Base-by-base conservation (phyloP, 2,797 vertebrate species). In the Cyclopterus lumpus region DNA sequence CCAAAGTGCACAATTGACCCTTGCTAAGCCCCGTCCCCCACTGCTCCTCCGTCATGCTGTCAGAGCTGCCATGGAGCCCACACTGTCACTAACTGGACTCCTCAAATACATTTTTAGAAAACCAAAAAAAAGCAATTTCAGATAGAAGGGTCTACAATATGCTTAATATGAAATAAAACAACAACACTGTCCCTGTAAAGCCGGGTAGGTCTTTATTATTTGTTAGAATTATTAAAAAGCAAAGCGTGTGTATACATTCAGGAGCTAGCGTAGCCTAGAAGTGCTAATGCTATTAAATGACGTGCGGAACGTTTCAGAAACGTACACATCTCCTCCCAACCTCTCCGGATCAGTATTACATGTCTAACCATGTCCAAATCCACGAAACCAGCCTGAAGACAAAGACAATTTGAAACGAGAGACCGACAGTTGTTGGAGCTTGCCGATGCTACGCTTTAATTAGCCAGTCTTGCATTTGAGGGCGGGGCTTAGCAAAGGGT, bases 1-100 rank as follows among this genome's bases (percentile, higher is more conserved):
- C 66, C 55, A 46, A 67, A 79, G 40, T 53, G 71, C 67, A 73
- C 69, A 61, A 30, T 55, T 55, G 53, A 55, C 53, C 53, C 26
- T 28, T 28, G 24, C 24, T 28, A 7, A 54, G 24, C 51, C 24
- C 51, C 24, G 10, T 12, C 49, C 49, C 49, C 49, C 2, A 8
- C 49, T 24, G 49, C n/a, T 51, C 22, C 49, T 51, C 49, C n/a
- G 9, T 26, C 49, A 14, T 14, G 49, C 12, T 26, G 49, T 53
- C 49, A 24, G 22, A 12, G 49, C 2, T 53, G 26, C 5, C 49
- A 14, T 6, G 49, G 48, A 51, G n/a, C 9, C 49, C n/a, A 51
- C 49, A 51, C 49, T 24, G n/a, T 51, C 49, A 24, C 22, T 51
- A 24, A 24, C 49, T 22, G 20, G 8, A 11, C 42, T 16, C 15